Evolutionary conservation across 2,888 invertebrate species (phyloP), one percentile per base, ranked within the genome.

Genomic region (Orgyia antiqua): DNA sequence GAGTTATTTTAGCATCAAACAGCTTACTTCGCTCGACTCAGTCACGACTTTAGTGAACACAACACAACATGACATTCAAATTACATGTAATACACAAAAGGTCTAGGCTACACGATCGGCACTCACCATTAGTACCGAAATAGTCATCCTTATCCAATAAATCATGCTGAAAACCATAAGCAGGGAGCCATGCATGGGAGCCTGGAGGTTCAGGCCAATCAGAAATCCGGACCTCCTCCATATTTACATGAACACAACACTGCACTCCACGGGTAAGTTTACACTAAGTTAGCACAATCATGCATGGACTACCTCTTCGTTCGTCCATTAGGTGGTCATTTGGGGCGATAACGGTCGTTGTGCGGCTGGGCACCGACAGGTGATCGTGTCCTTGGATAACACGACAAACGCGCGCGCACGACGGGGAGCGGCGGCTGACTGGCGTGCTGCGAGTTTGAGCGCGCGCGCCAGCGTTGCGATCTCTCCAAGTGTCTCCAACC

Each of bases 111-210:
- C 36, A 33, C 37, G 38, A 54, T 46, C 46, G 58, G 61, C 68
- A 88, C 84, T 88, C 86, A 90, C 89, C 90, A 69, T 88, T 89
- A 75, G 89, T 87, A 65, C 87, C 87, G 62, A 89, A 82, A 76
- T 88, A 90, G 71, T 91, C 91, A 65, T 91, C 91, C 73, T 89
- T 88, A 57, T 90, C 88, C 68, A 83, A 70, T 60, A 90, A 82
- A 39, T 90, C 90, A 70, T 89, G 89, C 80, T 91, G 91, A 84
- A 91, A 93, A 56, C 93, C 93, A 68, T 93, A 93, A 57, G 93
- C 93, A 53, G 93, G 93, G 76, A 92, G 88, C 93, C 93, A 93
- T 62, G 92, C 91, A 86, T 91, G 91, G 64, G 90, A 90, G 56
- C 91, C 91, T 58, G 89, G 89, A 51, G 89, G 89, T 61, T 89